Conservation (phyloP, 2,113 vertebrate genomes). For the Brienomyrus longianalis region DNA sequence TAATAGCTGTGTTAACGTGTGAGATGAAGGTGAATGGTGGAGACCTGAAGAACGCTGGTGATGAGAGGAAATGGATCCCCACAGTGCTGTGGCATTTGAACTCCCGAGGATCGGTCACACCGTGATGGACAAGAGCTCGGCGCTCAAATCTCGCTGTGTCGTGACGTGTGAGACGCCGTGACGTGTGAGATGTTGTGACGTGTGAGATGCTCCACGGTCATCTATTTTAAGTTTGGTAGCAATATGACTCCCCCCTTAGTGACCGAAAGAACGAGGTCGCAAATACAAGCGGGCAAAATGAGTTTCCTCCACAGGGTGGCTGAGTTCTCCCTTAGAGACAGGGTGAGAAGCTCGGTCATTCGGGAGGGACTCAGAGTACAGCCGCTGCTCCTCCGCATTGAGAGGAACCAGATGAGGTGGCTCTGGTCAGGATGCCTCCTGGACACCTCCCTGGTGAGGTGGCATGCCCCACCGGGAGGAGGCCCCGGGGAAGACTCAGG, state of each 20-base stretch:
- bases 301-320: no score
- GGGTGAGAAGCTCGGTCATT: no score
- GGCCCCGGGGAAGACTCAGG: no score
- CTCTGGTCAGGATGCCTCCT: no score
- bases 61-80: not conserved
- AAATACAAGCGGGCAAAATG: no score
- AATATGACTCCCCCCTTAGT: not conserved
- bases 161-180: not conserved
- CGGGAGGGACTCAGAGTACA: no score
- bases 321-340: no score
- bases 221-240: not conserved
- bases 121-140: not conserved
- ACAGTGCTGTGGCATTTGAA: not conserved
- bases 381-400: no score
- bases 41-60: not conserved
- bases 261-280: no score
- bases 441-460: no score
- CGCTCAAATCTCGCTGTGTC: not conserved
- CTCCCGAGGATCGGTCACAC: not conserved
- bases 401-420: no score
- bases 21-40: not conserved
- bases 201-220: not conserved
- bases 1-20: not conserved
- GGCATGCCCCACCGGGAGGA: no score
- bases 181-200: not conserved